phyloP scores from a whole-genome alignment of 2,888 invertebrate species.

The Philereme transversata region DNA sequence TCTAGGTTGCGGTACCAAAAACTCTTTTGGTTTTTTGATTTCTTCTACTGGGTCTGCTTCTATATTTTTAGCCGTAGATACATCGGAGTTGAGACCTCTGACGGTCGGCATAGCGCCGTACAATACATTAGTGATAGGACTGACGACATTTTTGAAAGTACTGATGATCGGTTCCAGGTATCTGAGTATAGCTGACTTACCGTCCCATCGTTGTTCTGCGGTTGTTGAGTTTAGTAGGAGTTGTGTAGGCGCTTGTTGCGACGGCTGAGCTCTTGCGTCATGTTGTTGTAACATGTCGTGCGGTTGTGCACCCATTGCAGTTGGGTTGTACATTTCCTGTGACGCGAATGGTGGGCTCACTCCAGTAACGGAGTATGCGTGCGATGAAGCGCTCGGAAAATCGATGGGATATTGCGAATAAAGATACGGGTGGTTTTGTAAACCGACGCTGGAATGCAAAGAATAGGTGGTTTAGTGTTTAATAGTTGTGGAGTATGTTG shows the following conservation, averaged over 20 bases:
- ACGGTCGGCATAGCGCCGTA: conserved; percentile 75
- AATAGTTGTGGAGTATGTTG: conserved; percentile 18
- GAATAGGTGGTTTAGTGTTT: conserved; percentile 54
- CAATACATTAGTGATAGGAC: conserved; percentile 72
- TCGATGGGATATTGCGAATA: conserved; percentile 83
- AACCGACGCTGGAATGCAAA: conserved; percentile 80
- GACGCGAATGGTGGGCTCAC: conserved; percentile 78
- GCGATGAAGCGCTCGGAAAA: conserved; percentile 81
- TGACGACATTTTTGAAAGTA: conserved; percentile 64
- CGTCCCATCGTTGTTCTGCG: conserved; percentile 80
- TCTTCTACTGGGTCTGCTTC: conserved; percentile 57
- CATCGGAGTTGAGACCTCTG: conserved; percentile 70
- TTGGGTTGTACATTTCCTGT: conserved; percentile 77
- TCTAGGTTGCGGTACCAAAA: conserved; percentile 72
- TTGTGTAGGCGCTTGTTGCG: conserved; percentile 75
- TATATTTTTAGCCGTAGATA: conserved; percentile 61
- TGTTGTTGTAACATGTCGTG: conserved; percentile 74
- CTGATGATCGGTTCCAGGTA: conserved; percentile 74
- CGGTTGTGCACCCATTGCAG: conserved; percentile 66
- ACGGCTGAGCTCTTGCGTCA: conserved; percentile 80
- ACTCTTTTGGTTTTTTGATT: conserved; percentile 65
- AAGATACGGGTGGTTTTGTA: conserved; percentile 79
- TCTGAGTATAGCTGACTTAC: conserved; percentile 79
- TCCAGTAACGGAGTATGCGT: conserved; percentile 81
- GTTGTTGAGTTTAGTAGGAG: conserved; percentile 70